Evolutionary conservation across 1,140 invertebrate genomes (phyloP), one percentile per base, ranked within the genome.

Genomic region (Drosophila subobscura): DNA sequence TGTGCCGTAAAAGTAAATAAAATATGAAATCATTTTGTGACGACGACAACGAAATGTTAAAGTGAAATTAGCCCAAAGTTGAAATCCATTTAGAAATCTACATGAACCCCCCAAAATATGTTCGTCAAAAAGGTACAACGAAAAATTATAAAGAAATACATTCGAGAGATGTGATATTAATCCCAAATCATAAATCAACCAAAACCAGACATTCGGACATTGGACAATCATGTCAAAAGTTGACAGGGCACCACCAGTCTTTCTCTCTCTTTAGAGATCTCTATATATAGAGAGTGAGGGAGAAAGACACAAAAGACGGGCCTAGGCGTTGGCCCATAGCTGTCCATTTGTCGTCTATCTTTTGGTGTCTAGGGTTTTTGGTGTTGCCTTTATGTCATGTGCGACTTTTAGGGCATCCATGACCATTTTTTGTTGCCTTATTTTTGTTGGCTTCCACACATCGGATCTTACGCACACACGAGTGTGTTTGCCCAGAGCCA

Each of bases 11-110:
- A 40, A 71, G n/a, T n/a, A 33, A 14, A 51, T 16, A 37, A 55
- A 73, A 77, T 76, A 71, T 77, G 51, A 77, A 79, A 81, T 75
- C 72, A 75, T 45, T 75, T 59, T 75, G 72, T 74, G 59, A 64
- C 41, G 60, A 61, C n/a, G 59, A 63, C 8, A 42, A 57, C 65
- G 56, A 60, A 45, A 79, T 53, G 76, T 55, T 66, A 77, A 84
- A 86, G 81, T 81, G 81, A 85, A 85, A 85, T 86, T 85, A 76
- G 77, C 79, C 51, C 77, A 85, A 86, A 86, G 81, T 77, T 86
- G 81, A 81, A 85, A 86, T 64, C 59, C 77, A 85, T 85, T 86
- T 85, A 75, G 77, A 86, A 86, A 86, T 80, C 72, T 60, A 84
- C 79, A 76, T 80, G 71, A 74, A 60, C 60, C 57, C 59, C 33